Evolutionary conservation across 2,113 vertebrate species (phyloP).

Genomic region (Salminus brasiliensis): DNA sequence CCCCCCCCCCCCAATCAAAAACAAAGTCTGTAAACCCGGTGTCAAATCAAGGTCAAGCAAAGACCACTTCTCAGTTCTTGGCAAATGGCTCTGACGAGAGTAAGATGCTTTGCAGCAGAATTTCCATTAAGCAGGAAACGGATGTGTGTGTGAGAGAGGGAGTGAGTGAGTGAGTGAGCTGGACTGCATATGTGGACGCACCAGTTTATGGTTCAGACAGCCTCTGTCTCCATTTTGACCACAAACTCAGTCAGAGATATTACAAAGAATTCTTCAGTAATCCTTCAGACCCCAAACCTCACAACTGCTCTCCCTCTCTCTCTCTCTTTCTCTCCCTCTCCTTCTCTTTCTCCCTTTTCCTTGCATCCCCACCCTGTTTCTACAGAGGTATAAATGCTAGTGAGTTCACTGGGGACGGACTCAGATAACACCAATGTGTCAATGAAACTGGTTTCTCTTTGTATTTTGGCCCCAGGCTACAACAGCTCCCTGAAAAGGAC

Average conservation of each 20-base stretch:
- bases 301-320: constrained; percentile 47
- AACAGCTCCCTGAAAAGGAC: neutral
- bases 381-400: neutral
- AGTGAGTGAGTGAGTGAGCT: constrained; percentile 16
- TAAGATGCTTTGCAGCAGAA: neutral
- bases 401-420: neutral
- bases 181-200: constrained; percentile 5
- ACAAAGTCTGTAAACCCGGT: neutral
- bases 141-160: constrained; percentile 37
- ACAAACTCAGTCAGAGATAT: constrained; percentile 61
- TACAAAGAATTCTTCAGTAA: constrained; percentile 60
- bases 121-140: neutral
- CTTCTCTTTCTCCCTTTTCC: constrained; percentile 41
- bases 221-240: constrained; percentile 59
- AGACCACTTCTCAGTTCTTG: neutral
- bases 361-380: neutral
- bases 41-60: constrained; percentile 3
- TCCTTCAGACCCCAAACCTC: constrained; percentile 60
- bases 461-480: neutral
- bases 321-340: neutral
- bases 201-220: constrained; percentile 43
- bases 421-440: neutral
- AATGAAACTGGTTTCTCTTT: neutral
- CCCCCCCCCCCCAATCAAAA: neutral
- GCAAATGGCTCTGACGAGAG: neutral